Evolutionary conservation across 1,140 invertebrate species (phyloP), one percentile per base, ranked within the genome.

Genomic region (Cheumatopsyche charites): DNA sequence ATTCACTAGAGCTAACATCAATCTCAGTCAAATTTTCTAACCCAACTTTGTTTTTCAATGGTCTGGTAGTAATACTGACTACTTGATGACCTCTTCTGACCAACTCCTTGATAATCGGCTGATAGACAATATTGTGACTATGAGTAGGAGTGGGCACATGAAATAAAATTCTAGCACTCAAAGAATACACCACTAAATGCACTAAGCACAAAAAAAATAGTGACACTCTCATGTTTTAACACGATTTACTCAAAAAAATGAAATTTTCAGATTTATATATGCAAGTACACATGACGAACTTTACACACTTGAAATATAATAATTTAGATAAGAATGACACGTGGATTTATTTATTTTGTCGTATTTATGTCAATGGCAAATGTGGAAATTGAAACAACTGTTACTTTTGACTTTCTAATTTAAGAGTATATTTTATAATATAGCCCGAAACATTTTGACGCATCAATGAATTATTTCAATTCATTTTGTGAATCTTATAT

Each of bases 121-220:
- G 77, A 68, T 79, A 82, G 12, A 84, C 78, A 26, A 83, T 78
- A 68, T 84, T 82, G 61, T 86, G 85, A 76, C 85, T 87, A 62
- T 80, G 79, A 0, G 81, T 80, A 0, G 80, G 75, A 12, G 79
- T 78, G 2, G 82, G 73, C 11, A 81, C 26, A 0, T 84, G 72
- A 1, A 77, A 78, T 19, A 86, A 75, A 21, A 86, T 85, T 19
- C 75, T 68, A n/a, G 78, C 77, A 63, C 67, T 55, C 52, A 78
- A 19, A 78, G 82, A 71, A 78, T 79, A 29, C 13, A 47, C 63
- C 21, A 23, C 21, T 45, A 67, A 67, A 67, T 47, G n/a, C n/a
- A n/a, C 13, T 5, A 23, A 4, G 42, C 19, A 47, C 65, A 23
- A 23, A 13, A 4, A 67, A 55, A 55, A 55, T 1, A 63, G 7